Evolutionary conservation across 2,888 invertebrate genomes (phyloP), one percentile per base, ranked within the genome.

Genomic region (Aethes cnicana): DNA sequence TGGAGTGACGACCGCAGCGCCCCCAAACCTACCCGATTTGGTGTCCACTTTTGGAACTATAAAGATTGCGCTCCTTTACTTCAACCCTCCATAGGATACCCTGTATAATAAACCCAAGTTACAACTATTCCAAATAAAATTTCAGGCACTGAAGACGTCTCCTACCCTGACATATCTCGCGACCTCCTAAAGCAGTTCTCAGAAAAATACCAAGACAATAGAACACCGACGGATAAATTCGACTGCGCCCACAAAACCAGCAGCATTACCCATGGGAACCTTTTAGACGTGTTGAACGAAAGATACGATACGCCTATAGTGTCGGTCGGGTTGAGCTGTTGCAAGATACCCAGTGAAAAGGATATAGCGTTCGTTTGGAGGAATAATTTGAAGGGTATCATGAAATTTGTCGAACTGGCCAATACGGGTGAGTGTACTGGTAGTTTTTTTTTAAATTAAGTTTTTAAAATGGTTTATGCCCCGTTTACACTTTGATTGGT

Each of bases 261-360:
- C 3, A 69, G 74, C 62, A 37, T 64, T 0, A 68, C 64, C 0
- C 90, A 91, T 43, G 90, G 90, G 0, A 83, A 91, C 23, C 65
- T 92, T 58, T 91, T 92, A 3, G 92, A 91, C 72, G 79, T 91
- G 44, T 72, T 95, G 9, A 92, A 91, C 57, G 91, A 92, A 18
- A 89, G 92, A 64, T 94, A 91, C 62, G 88, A 92, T 43, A 89
- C 92, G 1, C 94, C 95, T 0, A 85, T 95, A 71, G 86, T 95
- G 39, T 93, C 94, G 0, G 91, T 94, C 2, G 94, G 95, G 11
- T 76, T 97, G 17, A 93, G 94, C 47, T 97, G 97, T 67, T 97
- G 97, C 71, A 94, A 94, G 62, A 95, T 95, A 91, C 97, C 97
- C 0, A 68, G 77, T 0, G 89, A 92, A n/a, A 78, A 72, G 0